A percentile compares a stretch with the other conserved stretches of the same genome.
Conservation (phyloP, 2,113 vertebrate species). For the Phaethon lepturus region DNA sequence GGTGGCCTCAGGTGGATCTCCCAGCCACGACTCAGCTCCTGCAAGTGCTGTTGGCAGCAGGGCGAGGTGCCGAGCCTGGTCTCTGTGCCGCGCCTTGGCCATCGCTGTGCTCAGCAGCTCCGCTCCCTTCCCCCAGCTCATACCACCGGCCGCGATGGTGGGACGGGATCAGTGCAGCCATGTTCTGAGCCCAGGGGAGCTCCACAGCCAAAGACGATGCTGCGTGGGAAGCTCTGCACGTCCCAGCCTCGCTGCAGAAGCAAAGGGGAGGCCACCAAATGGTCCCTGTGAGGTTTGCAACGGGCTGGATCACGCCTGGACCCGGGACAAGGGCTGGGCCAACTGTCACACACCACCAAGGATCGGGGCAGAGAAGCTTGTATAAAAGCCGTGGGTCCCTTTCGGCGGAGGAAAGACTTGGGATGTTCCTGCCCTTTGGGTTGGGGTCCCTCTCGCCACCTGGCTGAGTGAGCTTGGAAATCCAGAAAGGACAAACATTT, state of each 20-base stretch:
- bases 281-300: neutral
- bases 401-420: neutral
- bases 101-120: neutral
- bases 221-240: neutral
- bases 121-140: neutral
- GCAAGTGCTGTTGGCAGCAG: neutral
- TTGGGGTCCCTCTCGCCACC: neutral
- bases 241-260: neutral
- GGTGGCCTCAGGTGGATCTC: neutral
- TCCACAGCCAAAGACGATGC: rapidly evolving
- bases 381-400: neutral
- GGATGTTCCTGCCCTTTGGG: neutral
- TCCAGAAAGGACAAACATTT: neutral
- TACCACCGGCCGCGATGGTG: too few relatives aligned
- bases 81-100: neutral
- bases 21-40: neutral
- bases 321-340: neutral
- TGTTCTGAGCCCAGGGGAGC: neutral
- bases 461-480: neutral
- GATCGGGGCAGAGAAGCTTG: neutral
- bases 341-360: neutral
- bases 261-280: neutral
- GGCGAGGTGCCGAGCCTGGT: neutral
- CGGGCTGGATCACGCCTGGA: neutral
- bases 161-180: neutral